phyloP scores from a whole-genome alignment of 35 echinoderm and acorn worm species.

The Antedon bifida region DNA sequence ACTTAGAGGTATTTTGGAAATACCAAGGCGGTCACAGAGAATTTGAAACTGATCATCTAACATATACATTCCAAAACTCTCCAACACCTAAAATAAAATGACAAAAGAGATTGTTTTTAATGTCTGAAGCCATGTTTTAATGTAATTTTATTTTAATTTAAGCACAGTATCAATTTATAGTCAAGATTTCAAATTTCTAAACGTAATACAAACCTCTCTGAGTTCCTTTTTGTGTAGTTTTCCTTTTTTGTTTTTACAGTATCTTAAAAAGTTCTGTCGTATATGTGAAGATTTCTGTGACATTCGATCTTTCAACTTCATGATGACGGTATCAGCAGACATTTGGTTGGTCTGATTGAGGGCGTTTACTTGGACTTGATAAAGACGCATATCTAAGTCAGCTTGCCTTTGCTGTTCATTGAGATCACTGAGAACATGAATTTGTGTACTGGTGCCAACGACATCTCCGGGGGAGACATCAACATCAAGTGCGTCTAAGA shows the following conservation, averaged over 20 bases:
- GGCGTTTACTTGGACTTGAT: slow-evolving; percentile 51
- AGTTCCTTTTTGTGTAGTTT: slow-evolving; percentile 61
- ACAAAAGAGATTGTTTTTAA: not conserved
- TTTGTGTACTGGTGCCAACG: slow-evolving; percentile 68
- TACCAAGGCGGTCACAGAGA: slow-evolving; percentile 43
- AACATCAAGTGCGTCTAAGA: slow-evolving; percentile 59
- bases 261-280: slow-evolving; percentile 70
- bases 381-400: slow-evolving; percentile 64
- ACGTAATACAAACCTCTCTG: slow-evolving; percentile 85
- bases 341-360: slow-evolving; percentile 47
- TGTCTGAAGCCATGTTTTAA: too few relatives aligned
- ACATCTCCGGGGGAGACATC: slow-evolving; percentile 86
- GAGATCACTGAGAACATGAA: slow-evolving; percentile 79
- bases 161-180: not conserved
- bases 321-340: slow-evolving; percentile 60
- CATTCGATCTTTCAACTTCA: slow-evolving; percentile 88
- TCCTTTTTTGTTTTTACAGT: slow-evolving; percentile 72
- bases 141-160: not conserved
- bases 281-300: slow-evolving; percentile 70
- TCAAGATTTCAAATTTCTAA: too few relatives aligned
- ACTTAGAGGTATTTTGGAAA: slow-evolving; percentile 36
- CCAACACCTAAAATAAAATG: slow-evolving; percentile 40
- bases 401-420: slow-evolving; percentile 69
- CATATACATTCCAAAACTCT: slow-evolving; percentile 99
- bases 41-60: slow-evolving; percentile 57